These are phyloP conservation scores for Coptodon rendalli DNA, from an alignment of 2,113 vertebrate genomes.

Conservation along the genomic window DNA sequence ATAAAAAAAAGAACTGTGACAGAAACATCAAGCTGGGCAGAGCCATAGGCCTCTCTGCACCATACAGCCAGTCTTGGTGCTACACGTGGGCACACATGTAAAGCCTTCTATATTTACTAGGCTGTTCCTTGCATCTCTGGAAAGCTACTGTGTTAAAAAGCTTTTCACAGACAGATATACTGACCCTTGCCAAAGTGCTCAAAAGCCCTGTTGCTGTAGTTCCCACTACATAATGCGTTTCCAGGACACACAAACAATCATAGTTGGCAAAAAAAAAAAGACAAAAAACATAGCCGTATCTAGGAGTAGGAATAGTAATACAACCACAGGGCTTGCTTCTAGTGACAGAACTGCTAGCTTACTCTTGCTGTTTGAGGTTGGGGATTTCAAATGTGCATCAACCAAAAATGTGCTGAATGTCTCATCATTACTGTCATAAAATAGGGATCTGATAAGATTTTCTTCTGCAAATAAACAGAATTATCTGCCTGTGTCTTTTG, in stretches of 20 bases:
- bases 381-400: background rate
- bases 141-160: background rate
- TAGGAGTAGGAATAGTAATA: background rate
- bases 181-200: background rate
- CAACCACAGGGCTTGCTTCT: background rate
- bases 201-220: background rate
- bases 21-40: background rate
- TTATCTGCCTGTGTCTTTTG: background rate
- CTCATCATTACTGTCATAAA: rapidly evolving
- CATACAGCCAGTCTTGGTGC: background rate
- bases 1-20: background rate
- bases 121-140: background rate
- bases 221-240: background rate
- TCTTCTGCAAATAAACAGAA: background rate
- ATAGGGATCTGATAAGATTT: background rate
- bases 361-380: background rate
- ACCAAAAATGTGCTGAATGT: background rate
- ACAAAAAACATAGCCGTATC: rapidly evolving
- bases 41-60: background rate
- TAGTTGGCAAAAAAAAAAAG: background rate
- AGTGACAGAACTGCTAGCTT: background rate
- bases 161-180: background rate
- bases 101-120: background rate
- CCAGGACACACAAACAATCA: background rate
- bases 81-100: background rate